Base-by-base conservation (phyloP, 2,113 vertebrate genomes). In the Chinchilla lanigera region DNA sequence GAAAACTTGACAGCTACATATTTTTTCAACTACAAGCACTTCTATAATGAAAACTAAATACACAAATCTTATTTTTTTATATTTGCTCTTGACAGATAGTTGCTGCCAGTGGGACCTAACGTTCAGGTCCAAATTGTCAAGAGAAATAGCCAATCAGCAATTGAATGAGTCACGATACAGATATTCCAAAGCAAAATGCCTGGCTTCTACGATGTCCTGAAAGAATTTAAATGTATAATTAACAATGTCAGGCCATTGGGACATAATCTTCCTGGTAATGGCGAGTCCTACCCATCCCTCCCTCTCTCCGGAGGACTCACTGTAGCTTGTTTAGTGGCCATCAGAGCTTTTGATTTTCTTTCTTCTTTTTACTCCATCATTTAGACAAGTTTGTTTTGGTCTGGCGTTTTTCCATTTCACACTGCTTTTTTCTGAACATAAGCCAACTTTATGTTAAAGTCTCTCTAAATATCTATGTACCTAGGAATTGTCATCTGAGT, bases 21-120 rank as follows among this genome's bases (percentile, higher is more conserved):
- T 99, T 99, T 99, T 99, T 99, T 99, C 98, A 99, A 99, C 99
- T 99, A 99, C 98, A 99, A 99, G 99, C 98, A 98, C 98, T 98
- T 98, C 97, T 98, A 98, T 99, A 99, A 99, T 99, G 99, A 99
- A 99, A 99, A 99, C 99, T 99, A 99, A 99, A 99, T 99, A 99
- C 99, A 98, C 99, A 99, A 99, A 98, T 99, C 99, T 99, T 98
- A 52, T 98, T 98, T 98, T 97, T 67, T 95, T 80, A 44, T 73
- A 98, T 98, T 98, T 97, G 61, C 96, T 98, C 97, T 98, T 99
- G 98, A 99, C 99, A 99, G 98, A 99, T 99, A 99, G 99, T 99
- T 99, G 98, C 98, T 99, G 99, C 99, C 99, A 99, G 99, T 99
- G 99, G 99, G 99, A 99, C 99, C 99, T 99, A 99, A 99, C 98